phyloP scores from a whole-genome alignment of 2,797 vertebrate species.

The Hippopotamyrus pictus region DNA sequence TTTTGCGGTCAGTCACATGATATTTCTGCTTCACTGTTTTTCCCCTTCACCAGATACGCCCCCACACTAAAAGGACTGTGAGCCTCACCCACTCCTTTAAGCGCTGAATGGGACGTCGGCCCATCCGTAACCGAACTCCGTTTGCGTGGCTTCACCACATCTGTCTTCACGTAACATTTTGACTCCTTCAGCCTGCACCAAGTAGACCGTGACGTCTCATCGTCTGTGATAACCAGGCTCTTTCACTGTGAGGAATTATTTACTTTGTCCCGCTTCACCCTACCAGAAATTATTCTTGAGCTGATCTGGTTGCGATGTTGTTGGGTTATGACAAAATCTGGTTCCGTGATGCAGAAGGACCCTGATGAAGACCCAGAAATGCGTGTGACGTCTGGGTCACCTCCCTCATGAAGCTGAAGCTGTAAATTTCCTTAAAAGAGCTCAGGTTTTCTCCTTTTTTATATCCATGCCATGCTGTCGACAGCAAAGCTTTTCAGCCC shows the following conservation, averaged over 20 bases:
- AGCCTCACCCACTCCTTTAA: background rate
- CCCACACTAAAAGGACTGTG: background rate
- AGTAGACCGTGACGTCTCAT: background rate
- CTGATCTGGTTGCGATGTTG: background rate
- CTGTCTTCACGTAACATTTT: background rate
- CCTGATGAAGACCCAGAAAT: background rate
- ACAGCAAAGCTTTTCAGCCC: slow-evolving; percentile 33
- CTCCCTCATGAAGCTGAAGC: background rate
- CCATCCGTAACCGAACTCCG: background rate
- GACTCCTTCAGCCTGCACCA: background rate
- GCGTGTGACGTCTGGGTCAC: background rate
- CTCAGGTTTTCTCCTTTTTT: slow-evolving; percentile 35
- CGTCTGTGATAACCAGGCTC: background rate
- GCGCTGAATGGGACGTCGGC: background rate
- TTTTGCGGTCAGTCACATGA: background rate
- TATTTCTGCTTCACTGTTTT: background rate
- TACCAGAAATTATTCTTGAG: background rate
- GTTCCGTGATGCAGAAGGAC: background rate
- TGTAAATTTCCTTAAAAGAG: background rate
- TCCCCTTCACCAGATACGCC: background rate
- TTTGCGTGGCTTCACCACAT: background rate
- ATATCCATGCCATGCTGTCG: slow-evolving; percentile 35
- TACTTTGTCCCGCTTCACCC: background rate
- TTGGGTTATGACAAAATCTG: background rate
- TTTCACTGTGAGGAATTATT: background rate